Evolutionary conservation across 2,797 vertebrate genomes (phyloP).

Genomic region (Poecile montanus): DNA sequence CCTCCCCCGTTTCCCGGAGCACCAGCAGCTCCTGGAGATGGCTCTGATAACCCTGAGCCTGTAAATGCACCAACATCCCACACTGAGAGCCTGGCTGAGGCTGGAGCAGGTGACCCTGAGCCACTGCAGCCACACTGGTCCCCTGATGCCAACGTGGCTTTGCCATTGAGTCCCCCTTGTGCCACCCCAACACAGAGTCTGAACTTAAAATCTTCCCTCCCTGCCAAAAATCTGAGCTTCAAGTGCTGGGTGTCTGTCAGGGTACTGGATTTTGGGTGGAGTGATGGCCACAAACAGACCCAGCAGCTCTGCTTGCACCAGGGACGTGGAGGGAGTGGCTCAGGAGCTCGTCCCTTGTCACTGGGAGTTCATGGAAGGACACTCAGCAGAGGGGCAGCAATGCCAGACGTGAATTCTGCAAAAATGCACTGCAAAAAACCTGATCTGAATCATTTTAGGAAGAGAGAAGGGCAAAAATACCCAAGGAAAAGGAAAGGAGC

Average conservation of each 20-base stretch:
- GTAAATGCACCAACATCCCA: not conserved
- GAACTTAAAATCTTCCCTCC: not conserved
- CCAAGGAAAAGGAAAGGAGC: not conserved
- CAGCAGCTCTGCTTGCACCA: not conserved
- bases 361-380: not conserved
- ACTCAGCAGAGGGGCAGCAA: rapidly evolving
- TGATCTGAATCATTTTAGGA: rapidly evolving
- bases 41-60: not conserved
- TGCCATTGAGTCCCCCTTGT: not conserved
- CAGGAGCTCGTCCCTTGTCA: not conserved
- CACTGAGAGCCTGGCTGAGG: not conserved
- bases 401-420: rapidly evolving
- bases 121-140: not conserved
- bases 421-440: not conserved
- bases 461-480: not conserved
- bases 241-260: not conserved
- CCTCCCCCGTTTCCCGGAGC: not conserved
- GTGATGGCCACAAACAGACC: rapidly evolving
- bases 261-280: not conserved
- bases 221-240: not conserved
- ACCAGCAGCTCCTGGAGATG: constrained; percentile 36
- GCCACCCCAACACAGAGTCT: rapidly evolving
- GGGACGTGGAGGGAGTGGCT: not conserved
- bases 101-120: not conserved
- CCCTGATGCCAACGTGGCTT: rapidly evolving